phyloP scores from a whole-genome alignment of 2,888 invertebrate species.

The Yponomeuta plumbellus region DNA sequence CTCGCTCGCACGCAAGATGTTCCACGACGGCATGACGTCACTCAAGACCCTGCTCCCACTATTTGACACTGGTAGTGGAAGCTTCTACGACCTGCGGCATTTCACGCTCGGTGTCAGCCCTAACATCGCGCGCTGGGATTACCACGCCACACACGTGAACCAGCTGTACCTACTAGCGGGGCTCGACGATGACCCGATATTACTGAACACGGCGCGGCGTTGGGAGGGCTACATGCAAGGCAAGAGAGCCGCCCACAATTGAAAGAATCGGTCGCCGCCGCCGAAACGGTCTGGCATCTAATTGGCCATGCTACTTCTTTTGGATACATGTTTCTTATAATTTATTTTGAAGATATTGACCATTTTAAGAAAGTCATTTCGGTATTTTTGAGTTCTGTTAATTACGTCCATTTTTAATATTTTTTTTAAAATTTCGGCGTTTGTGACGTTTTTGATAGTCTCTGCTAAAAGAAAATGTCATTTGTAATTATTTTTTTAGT shows the following conservation, averaged over 20 bases:
- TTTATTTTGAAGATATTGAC: too few relatives aligned
- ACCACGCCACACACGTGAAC: conserved; percentile 98
- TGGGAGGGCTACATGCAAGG: conserved; percentile 98
- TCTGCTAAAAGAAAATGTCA: too few relatives aligned
- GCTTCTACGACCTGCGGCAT: conserved; percentile 97
- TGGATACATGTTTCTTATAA: too few relatives aligned
- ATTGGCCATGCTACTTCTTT: too few relatives aligned
- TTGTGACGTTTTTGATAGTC: too few relatives aligned
- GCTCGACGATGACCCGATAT: conserved; percentile 88
- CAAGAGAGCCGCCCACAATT: conserved; percentile 96
- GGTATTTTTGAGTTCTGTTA: too few relatives aligned
- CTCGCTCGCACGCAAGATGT: conserved; percentile 84
- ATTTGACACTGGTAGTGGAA: conserved; percentile 96
- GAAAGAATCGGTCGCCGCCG: conserved; percentile 40
- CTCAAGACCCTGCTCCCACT: conserved; percentile 91
- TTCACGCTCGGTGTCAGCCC: conserved; percentile 92
- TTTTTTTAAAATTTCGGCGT: too few relatives aligned
- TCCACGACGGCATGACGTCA: conserved; percentile 89
- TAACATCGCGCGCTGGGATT: conserved; percentile 98
- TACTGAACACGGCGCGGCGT: conserved; percentile 89
- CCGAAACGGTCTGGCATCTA: too few relatives aligned
- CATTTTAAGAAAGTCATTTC: too few relatives aligned
- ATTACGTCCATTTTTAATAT: too few relatives aligned
- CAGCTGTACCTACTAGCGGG: conserved; percentile 92
- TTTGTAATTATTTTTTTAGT: too few relatives aligned